phyloP scores from a whole-genome alignment of 2,888 invertebrate genomes.

The Diarsia dahlii region DNA sequence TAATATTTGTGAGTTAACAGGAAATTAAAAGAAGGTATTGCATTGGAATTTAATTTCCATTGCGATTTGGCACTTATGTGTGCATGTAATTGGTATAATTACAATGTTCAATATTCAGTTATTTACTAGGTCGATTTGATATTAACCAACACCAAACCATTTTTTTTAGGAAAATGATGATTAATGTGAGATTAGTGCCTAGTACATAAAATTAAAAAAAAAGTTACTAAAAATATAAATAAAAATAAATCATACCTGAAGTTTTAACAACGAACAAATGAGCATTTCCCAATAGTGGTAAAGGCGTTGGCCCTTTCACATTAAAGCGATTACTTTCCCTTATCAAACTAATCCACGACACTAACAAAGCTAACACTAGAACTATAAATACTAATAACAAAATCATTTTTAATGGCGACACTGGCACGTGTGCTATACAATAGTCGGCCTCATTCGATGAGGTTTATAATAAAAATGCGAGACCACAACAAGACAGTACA shows the following conservation, averaged over 20 bases:
- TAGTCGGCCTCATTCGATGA: conserved; percentile 49
- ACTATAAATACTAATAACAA: conserved; percentile 61
- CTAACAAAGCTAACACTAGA: conserved; percentile 58
- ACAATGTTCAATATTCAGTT: neutral
- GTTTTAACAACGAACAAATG: conserved; percentile 84
- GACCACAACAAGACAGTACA: conserved; percentile 39
- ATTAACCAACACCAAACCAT: neutral
- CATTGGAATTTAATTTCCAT: no score
- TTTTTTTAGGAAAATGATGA: neutral
- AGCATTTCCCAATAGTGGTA: conserved; percentile 89
- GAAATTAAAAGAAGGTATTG: neutral
- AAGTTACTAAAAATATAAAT: neutral
- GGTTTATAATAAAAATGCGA: conserved; percentile 49
- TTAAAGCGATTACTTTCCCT: conserved; percentile 68
- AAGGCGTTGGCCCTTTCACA: conserved; percentile 77
- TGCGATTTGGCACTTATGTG: neutral
- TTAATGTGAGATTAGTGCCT: no score
- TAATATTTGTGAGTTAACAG: neutral
- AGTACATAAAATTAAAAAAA: neutral
- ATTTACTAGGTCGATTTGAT: neutral
- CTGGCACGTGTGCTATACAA: conserved; percentile 67
- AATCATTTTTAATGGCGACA: conserved; percentile 75
- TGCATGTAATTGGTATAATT: neutral
- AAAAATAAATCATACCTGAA: conserved; percentile 72
- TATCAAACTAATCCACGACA: conserved; percentile 76